These are phyloP conservation scores for Lasioglossum calceatum DNA, from an alignment of 2,888 invertebrate species.

Conservation along the genomic window DNA sequence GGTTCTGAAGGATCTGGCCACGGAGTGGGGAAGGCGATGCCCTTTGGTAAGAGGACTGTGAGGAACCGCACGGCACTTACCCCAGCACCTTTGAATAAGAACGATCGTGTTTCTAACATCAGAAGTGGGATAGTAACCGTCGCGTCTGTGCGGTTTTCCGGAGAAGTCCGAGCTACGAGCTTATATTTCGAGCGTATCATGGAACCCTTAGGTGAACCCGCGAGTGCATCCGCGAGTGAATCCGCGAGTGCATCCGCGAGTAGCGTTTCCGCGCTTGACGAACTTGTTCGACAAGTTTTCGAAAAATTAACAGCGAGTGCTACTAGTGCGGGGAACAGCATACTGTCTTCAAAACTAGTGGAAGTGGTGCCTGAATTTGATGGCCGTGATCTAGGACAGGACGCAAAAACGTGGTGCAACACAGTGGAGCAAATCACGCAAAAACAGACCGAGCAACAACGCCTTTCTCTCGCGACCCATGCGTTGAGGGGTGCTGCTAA, in stretches of 20 bases:
- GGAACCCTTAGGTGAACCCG: not conserved
- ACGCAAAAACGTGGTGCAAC: not conserved
- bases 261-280: not conserved
- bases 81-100: rapidly evolving
- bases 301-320: not conserved
- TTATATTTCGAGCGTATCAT: not conserved
- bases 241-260: not conserved
- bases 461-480: not conserved
- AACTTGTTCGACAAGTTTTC: not conserved
- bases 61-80: not conserved
- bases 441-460: not conserved
- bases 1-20: too few relatives aligned
- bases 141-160: not conserved
- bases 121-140: not conserved
- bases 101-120: not conserved
- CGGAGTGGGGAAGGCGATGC: too few relatives aligned
- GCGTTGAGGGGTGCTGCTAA: not conserved
- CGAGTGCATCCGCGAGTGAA: too few relatives aligned
- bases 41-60: too few relatives aligned
- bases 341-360: not conserved
- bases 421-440: not conserved
- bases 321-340: not conserved
- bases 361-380: not conserved
- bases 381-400: not conserved
- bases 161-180: too few relatives aligned